These are phyloP conservation scores for Gerris buenoi DNA, from an alignment of 1,140 invertebrate species.

Conservation along the genomic window DNA sequence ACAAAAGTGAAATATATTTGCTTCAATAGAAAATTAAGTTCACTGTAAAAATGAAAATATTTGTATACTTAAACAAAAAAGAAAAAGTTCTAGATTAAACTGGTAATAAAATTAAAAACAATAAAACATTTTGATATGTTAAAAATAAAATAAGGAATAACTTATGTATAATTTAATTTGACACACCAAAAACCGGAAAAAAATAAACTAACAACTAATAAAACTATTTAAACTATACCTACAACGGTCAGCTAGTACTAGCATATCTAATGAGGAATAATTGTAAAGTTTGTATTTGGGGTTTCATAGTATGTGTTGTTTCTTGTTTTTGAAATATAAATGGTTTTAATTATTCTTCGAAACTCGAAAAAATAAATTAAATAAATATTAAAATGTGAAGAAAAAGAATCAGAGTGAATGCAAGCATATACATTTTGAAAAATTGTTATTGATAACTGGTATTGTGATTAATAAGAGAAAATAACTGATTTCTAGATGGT, in stretches of 20 bases:
- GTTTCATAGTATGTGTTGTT: too few species aligned
- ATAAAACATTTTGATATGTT: neutral
- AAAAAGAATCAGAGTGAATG: neutral
- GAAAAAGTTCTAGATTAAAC: neutral
- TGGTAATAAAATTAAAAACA: neutral
- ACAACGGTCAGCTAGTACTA: too few species aligned
- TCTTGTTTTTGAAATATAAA: too few species aligned
- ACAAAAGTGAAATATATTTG: neutral
- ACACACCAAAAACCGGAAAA: neutral
- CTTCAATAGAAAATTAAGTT: neutral
- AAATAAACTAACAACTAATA: neutral
- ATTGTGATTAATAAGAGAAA: neutral
- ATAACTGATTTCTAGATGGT: too few species aligned
- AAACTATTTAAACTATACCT: too few species aligned
- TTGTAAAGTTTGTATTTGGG: too few species aligned
- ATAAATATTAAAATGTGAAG: neutral
- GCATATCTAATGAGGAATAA: too few species aligned
- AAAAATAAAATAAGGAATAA: neutral
- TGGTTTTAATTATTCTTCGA: too few species aligned
- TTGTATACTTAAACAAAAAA: neutral
- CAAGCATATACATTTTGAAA: neutral
- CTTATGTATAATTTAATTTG: too few species aligned
- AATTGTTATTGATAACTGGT: neutral
- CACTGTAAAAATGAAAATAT: neutral
- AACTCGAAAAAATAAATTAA: neutral